Conservation (phyloP, 2,888 invertebrate species). For the Napeogenes sylphis region DNA sequence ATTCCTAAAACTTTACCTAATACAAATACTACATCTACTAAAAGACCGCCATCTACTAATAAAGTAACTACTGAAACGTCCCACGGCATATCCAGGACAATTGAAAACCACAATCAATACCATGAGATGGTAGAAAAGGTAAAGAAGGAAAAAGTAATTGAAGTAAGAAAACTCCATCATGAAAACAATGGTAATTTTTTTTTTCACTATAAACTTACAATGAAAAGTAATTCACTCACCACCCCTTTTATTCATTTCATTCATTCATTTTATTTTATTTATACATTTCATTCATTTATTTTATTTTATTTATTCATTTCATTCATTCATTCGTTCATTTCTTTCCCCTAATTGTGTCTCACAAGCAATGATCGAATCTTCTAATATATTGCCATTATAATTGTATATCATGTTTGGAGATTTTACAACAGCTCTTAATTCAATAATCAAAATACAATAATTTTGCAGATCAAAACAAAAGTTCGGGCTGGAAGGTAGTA, state of each 20-base stretch:
- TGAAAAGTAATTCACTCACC: not conserved
- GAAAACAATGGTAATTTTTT: conserved; percentile 23
- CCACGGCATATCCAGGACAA: conserved; percentile 27
- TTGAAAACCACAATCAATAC: conserved; percentile 30
- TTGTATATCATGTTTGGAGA: too few relatives aligned
- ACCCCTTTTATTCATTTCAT: too few relatives aligned
- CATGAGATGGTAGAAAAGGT: conserved; percentile 31
- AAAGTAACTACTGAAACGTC: conserved; percentile 19
- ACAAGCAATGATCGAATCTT: too few relatives aligned
- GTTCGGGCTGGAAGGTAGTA: conserved; percentile 37
- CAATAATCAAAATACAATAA: not conserved
- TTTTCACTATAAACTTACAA: not conserved
- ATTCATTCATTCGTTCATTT: too few relatives aligned
- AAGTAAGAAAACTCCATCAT: conserved; percentile 21
- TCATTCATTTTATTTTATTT: too few relatives aligned
- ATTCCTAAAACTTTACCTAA: conserved; percentile 7
- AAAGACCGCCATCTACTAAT: conserved; percentile 14
- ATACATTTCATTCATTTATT: too few relatives aligned
- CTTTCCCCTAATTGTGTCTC: too few relatives aligned
- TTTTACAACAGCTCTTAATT: not conserved
- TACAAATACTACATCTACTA: conserved; percentile 16
- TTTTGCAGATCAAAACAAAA: conserved; percentile 34
- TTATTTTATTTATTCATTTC: too few relatives aligned
- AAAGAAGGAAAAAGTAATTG: conserved; percentile 31
- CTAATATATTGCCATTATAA: too few relatives aligned